Conservation (phyloP, 1,140 invertebrate species). For the Solenopsis invicta region DNA sequence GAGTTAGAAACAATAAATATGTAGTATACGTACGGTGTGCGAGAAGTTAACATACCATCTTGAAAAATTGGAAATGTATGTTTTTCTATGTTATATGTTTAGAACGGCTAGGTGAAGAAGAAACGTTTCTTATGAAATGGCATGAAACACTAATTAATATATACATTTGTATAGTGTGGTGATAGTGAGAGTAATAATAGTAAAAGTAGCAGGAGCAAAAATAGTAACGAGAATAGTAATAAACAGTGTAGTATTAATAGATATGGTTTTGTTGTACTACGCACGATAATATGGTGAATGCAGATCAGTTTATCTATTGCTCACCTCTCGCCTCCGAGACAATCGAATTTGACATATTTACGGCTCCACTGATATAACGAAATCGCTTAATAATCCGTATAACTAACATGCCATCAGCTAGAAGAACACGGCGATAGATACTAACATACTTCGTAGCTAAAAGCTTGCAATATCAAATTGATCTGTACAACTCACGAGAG, state of each 20-base stretch:
- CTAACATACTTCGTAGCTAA: slow-evolving; percentile 56
- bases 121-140: slow-evolving; percentile 3
- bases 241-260: slow-evolving; percentile 15
- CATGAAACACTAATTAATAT: slow-evolving; percentile 49
- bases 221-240: slow-evolving; percentile 18
- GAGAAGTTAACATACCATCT: neutral
- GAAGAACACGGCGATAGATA: slow-evolving; percentile 48
- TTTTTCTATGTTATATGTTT: slow-evolving; percentile 8
- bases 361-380: slow-evolving; percentile 33
- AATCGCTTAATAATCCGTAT: slow-evolving; percentile 32
- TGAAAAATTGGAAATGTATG: slow-evolving; percentile 23
- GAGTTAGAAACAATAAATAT: slow-evolving; percentile 16
- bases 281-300: slow-evolving; percentile 37
- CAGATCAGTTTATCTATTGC: slow-evolving; percentile 48
- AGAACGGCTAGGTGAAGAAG: neutral
- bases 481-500: slow-evolving; percentile 54
- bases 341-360: slow-evolving; percentile 52
- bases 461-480: slow-evolving; percentile 58
- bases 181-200: slow-evolving; percentile 26
- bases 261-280: slow-evolving; percentile 43
- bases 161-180: slow-evolving; percentile 13
- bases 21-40: slow-evolving; percentile 25
- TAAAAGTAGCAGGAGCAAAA: slow-evolving; percentile 37
- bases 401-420: slow-evolving; percentile 61
- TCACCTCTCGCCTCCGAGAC: slow-evolving; percentile 42